Evolutionary conservation across 2,113 vertebrate species (phyloP), one percentile per base, ranked within the genome.

Genomic region (Myotis lucifugus): DNA sequence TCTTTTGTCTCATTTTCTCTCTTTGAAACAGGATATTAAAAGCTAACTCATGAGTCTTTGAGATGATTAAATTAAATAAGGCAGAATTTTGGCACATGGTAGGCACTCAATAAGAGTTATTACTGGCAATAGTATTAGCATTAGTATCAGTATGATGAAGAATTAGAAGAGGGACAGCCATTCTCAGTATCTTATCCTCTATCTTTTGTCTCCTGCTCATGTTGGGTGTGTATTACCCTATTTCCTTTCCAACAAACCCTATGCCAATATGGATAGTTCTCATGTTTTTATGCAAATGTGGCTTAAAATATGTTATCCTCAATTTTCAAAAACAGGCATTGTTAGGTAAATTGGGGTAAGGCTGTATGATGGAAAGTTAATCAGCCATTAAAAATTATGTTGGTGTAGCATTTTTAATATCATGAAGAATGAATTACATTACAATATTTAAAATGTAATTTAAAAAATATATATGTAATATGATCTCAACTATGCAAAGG

Each of bases 401-500:
- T 64, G 66, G 19, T 70, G 67, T 18, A 50, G 6, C 21, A 54
- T 72, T 94, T 91, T 94, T 90, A 90, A 42, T 94, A 83, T 67
- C 23, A 37, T 40, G 37, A 14, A 42, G 9, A 92, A 66, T 56
- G 52, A 64, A 23, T 82, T 84, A 29, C 5, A 2, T 48, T 87
- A 72, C 2, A 74, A 46, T 70, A 82, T 78, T 90, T 42, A 84
- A 92, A 84, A 73, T 93, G 8, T 70, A 17, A 42, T 84, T 54
- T 46, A 32, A 18, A 67, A 18, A 21, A 64, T 61, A 64, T 29
- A 61, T 61, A 13, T 13, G 54, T 56, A 56, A 56, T 56, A 81
- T 34, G 18, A 67, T 61, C 21, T 87, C 6, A 70, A 37, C 21
- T 85, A 64, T 54, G 61, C 25, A 84, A 94, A 66, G 29, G 59